phyloP scores from a whole-genome alignment of 30 jellyfish, hydroid and myxozoan species.

The Clytia hemisphaerica region DNA sequence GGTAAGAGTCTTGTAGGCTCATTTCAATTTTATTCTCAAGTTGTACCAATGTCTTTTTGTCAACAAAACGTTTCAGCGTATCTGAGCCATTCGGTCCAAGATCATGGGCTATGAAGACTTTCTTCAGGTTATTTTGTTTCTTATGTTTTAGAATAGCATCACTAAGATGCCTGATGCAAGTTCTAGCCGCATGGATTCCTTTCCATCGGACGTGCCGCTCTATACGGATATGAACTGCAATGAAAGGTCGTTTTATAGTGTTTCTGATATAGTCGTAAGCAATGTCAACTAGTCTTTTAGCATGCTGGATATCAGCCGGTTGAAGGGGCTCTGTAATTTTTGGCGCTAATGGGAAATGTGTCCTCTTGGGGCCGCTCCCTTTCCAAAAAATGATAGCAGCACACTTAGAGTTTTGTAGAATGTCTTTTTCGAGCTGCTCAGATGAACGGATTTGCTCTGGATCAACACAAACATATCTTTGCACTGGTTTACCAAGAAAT shows the following conservation, averaged over 20 bases:
- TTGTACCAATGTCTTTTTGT: constrained; percentile 13
- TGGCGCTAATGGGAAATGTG: constrained; percentile 69
- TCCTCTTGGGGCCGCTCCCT: constrained; percentile 69
- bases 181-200: constrained; percentile 40
- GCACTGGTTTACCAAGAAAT: constrained; percentile 41
- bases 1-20: constrained; percentile 23
- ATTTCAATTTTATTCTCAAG: background rate
- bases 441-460: constrained; percentile 74
- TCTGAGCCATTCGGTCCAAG: constrained; percentile 79
- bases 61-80: constrained; percentile 50
- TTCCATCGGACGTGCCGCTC: constrained; percentile 63
- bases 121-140: constrained; percentile 18
- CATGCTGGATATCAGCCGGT: constrained; percentile 72
- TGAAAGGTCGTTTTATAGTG: constrained; percentile 49
- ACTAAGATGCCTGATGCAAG: constrained; percentile 40
- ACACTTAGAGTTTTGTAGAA: constrained; percentile 52
- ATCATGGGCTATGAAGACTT: constrained; percentile 72
- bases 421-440: constrained; percentile 47
- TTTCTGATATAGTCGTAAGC: constrained; percentile 51
- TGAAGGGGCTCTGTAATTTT: constrained; percentile 35
- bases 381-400: constrained; percentile 82
- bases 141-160: constrained; percentile 27
- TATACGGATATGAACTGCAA: constrained; percentile 77
- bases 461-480: constrained; percentile 69
- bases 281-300: constrained; percentile 29